Evolutionary conservation across 2,888 invertebrate genomes (phyloP), one percentile per base, ranked within the genome.

Genomic region (Cyclophora punctaria): DNA sequence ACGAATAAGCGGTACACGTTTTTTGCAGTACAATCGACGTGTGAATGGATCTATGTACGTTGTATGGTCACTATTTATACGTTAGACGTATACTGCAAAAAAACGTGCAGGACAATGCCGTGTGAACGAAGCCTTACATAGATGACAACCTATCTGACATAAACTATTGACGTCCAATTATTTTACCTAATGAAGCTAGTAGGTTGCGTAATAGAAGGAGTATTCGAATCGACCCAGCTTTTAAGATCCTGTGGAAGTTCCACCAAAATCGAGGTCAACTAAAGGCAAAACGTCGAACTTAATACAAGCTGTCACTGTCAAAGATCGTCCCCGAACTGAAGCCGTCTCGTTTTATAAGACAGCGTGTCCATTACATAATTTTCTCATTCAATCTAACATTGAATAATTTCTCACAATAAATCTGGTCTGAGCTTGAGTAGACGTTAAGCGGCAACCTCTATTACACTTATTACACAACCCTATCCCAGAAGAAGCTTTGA

Each of bases 361-460:
- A 20, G 33, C 20, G 44, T 33, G 34, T 44, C 34, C 20, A 44
- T 33, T 33, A 34, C 44, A 34, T 33, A 44, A 33, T 44, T 34
- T 44, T 34, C 42, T 43, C 44, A 44, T 44, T 44, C 44, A 44
- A 44, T 44, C 20, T 44, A 5, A 44, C 44, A 44, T 7, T 44
- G 44, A 44, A 44, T 44, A 34, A 44, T 44, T 44, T 44, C 44
- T 5, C 5, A 20, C 44, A 34, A 44, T 44, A 44, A 44, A 44
- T 44, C 34, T 20, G 5, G 33, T 34, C 33, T 33, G 33, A 5
- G 44, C 6, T 34, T 6, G 20, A 33, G 44, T 33, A 34, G 53
- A 50, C 52, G 52, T 48, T 55, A 55, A 58, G 55, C 56, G 50
- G 48, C 51, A 46, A 50, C 56, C 53, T 57, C 52, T 56, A 53